Evolutionary conservation across 64 coral and sea anemone species (phyloP), one percentile per base, ranked within the genome.

Genomic region (Hydrozoanthus tunicans): DNA sequence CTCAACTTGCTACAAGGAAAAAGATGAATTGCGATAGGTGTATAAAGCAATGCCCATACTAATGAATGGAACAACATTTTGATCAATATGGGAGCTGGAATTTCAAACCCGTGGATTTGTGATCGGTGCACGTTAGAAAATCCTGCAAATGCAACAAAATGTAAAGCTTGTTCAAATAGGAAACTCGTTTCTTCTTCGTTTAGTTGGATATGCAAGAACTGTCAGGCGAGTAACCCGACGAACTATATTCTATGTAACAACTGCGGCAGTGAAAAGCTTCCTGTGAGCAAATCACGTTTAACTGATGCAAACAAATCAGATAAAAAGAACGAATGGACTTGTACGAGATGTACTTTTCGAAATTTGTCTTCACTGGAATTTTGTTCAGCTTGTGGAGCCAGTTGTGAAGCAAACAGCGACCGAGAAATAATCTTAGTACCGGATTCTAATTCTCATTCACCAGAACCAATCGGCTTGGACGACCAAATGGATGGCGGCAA

Each of bases 71-170:
- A 90, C 73, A 79, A 64, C 32, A 59, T 27, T 79, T 56, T 80
- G 20, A 90, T 10, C 17, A 11, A 78, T 70, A 90, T 90, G 74
- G 75, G 89, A 67, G 64, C 64, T 9, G 89, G 14, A 51, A 82
- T 15, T 56, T 53, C 64, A 13, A 75, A 66, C 56, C 20, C 65
- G n/a, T 97, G 95, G 95, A 82, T 61, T 55, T 97, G 95, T 23
- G 64, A 72, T 20, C 20, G 89, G 70, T 97, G 95, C 53, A 97
- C 95, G 9, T 68, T 97, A 86, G 25, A 82, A 77, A 97, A 97
- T 90, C 51, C 70, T 26, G 77, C 77, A 13, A 83, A 53, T 7
- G 59, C 32, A 66, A 43, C 53, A 54, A 57, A 58, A 20, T 97
- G 95, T 64, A 78, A 89, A 61, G 95, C 78, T 97, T 97, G 95